A percentile compares a stretch with the other conserved stretches of the same genome.
Evolutionary conservation across 2,113 vertebrate species (phyloP).

Genomic region (Oostethus manadensis): DNA sequence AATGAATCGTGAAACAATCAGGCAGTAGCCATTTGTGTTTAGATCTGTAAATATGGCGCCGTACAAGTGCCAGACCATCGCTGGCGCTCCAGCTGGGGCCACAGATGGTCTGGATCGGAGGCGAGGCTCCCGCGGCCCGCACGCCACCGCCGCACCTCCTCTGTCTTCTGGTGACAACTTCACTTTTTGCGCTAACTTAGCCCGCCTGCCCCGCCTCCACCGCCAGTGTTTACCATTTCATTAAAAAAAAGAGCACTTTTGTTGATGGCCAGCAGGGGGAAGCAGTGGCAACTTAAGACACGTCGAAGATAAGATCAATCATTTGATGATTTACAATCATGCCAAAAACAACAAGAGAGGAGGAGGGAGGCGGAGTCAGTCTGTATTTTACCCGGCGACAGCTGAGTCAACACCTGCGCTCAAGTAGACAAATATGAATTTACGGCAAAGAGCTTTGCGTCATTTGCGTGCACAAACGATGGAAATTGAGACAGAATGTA

Average conservation of each 20-base stretch:
- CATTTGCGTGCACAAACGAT: too few relatives aligned
- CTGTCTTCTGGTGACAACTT: constrained; percentile 79
- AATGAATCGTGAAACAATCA: constrained; percentile 99
- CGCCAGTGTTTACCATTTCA: constrained; percentile 43
- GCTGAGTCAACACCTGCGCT: constrained; percentile 49
- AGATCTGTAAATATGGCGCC: constrained; percentile 99
- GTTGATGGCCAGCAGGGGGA: neutral
- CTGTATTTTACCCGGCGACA: constrained; percentile 35
- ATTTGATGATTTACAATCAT: neutral
- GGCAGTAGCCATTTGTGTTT: constrained; percentile 99
- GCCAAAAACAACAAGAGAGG: too few relatives aligned
- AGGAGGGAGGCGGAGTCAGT: too few relatives aligned
- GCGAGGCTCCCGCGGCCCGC: constrained; percentile 73
- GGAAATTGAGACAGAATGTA: too few relatives aligned
- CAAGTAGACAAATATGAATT: too few relatives aligned
- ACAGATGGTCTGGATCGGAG: constrained; percentile 97
- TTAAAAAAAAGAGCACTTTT: constrained; percentile 4
- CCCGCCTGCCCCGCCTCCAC: constrained; percentile 56
- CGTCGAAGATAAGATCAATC: neutral
- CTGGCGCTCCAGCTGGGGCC: constrained; percentile 99
- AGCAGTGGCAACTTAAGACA: neutral
- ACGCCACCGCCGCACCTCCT: constrained; percentile 76
- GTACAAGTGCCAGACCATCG: constrained; percentile 99
- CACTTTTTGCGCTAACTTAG: constrained; percentile 72
- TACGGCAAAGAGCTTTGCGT: too few relatives aligned